These are phyloP conservation scores for Poicephalus meyeri DNA, from an alignment of 2,113 vertebrate genomes.

Conservation along the genomic window DNA sequence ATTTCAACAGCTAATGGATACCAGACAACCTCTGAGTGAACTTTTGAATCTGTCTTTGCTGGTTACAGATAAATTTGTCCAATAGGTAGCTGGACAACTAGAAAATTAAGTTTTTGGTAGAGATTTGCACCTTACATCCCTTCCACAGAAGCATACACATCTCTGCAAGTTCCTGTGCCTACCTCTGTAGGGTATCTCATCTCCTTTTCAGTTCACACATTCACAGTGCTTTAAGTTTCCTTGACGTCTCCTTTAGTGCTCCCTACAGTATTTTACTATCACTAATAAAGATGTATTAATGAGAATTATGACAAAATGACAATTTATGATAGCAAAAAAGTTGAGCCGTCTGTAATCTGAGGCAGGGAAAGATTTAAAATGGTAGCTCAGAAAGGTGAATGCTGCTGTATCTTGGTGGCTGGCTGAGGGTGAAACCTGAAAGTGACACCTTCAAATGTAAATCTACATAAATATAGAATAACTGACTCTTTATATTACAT, in stretches of 20 bases:
- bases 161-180: background rate
- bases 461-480: background rate
- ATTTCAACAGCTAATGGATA: background rate
- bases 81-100: background rate
- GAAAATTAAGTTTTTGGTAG: background rate
- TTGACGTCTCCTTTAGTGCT: background rate
- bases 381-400: background rate
- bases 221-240: background rate
- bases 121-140: background rate
- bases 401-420: background rate
- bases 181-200: background rate
- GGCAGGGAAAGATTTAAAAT: background rate
- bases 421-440: background rate
- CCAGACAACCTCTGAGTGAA: background rate
- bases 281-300: background rate
- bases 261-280: background rate
- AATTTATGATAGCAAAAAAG: background rate
- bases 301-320: background rate
- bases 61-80: background rate
- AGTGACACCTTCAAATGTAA: background rate
- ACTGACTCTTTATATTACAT: background rate
- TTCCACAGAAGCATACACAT: background rate
- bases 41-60: background rate
- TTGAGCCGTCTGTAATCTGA: background rate
- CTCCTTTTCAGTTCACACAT: background rate